Evolutionary conservation across 2,113 vertebrate genomes (phyloP).

Genomic region (Macquaria australasica): DNA sequence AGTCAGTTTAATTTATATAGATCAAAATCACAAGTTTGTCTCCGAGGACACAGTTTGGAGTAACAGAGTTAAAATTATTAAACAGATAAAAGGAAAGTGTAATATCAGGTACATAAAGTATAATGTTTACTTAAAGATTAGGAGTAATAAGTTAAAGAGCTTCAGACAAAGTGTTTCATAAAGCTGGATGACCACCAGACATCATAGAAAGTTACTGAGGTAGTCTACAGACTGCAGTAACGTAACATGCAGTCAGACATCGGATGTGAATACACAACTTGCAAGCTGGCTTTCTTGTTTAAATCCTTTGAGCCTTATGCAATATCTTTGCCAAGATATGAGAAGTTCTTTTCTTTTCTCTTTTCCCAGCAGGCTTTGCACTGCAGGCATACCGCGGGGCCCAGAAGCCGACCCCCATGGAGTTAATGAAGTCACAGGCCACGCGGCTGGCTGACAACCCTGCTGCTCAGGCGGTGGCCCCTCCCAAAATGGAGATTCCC

Average conservation of each 20-base stretch:
- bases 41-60: no score
- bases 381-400: constrained; percentile 91
- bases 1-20: no score
- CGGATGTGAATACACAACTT: background rate
- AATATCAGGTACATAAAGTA: no score
- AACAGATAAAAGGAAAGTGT: no score
- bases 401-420: constrained; percentile 94
- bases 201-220: no score
- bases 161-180: no score
- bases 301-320: background rate
- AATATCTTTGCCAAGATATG: background rate
- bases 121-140: no score
- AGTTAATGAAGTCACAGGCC: constrained; percentile 91
- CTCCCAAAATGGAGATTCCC: constrained; percentile 93
- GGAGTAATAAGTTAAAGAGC: no score
- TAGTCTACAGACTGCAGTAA: no score
- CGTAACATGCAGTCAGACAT: background rate
- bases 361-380: constrained; percentile 88
- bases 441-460: constrained; percentile 85
- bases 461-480: constrained; percentile 82
- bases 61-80: no score
- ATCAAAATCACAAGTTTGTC: no score
- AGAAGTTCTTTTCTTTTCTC: background rate
- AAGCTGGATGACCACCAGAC: no score
- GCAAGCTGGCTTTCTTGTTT: background rate